Base-by-base conservation (phyloP, 1,140 invertebrate genomes). In the Thaumatotibia leucotreta region DNA sequence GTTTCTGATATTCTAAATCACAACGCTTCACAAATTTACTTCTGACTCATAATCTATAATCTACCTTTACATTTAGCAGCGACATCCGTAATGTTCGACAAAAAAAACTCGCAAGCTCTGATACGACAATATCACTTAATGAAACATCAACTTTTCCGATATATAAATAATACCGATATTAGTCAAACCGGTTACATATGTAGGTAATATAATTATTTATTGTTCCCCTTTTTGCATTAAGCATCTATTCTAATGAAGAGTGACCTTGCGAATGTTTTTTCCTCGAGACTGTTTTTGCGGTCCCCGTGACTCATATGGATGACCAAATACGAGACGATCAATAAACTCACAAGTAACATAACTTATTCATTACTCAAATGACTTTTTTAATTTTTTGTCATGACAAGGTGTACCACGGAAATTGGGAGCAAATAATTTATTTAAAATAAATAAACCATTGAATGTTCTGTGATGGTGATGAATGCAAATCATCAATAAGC, bases 211-310 rank as follows among this genome's bases (percentile, higher is more conserved):
- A 35, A 1, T 4, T 45, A 45, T 9, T 14, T 45, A 20, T 20
- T 20, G 39, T 9, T 45, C n/a, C n/a, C n/a, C 17, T 20, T 45
- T 45, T 14, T 45, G 14, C 17, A 45, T 4, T 45, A 8, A 45
- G 4, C 2, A n/a, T 45, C 14, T 45, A 17, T 20, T 45, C 39
- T 45, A 45, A 45, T 45, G 17, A 20, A 45, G 20, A 17, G 17
- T 27, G 27, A 58, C 52, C 52, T 58, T 58, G 52, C 24, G 11
- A 58, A 58, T 11, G 52, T 17, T 58, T 58, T 58, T 58, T 58
- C 10, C 52, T n/a, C n/a, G 17, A 27, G 52, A 27, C 52, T 58
- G 24, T 58, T 58, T 58, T 58, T 58, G 52, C 24, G 52, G 4
- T 9, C 24, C 2, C 22, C 24, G 23, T 58, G 52, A 58, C 27